Evolutionary conservation across 2,888 invertebrate genomes (phyloP).

Genomic region (Anagyrus pseudococci): DNA sequence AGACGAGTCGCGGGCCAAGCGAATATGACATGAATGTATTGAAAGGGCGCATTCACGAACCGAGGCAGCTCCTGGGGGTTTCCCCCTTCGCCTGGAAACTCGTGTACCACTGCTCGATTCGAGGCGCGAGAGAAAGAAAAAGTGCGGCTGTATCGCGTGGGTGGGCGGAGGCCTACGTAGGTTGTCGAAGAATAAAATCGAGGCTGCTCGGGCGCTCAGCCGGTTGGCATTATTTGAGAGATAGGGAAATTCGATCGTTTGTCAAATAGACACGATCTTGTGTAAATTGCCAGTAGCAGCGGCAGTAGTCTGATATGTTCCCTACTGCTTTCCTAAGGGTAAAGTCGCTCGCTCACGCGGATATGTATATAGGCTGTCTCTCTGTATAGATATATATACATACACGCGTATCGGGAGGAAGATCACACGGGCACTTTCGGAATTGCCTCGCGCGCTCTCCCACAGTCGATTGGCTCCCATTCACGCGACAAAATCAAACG

Average conservation of each 20-base stretch:
- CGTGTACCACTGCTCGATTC: no score
- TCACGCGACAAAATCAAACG: constrained; percentile 42
- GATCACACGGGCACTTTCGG: constrained; percentile 45
- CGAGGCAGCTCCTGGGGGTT: no score
- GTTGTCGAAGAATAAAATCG: constrained; percentile 29
- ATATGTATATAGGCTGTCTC: no score
- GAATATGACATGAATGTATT: constrained; percentile 59
- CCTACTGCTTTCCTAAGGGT: constrained; percentile 38
- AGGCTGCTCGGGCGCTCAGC: constrained; percentile 27
- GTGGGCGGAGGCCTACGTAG: constrained; percentile 11
- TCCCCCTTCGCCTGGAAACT: no score
- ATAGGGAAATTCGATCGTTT: constrained; percentile 58
- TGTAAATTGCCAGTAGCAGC: constrained; percentile 53
- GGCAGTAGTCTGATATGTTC: no score
- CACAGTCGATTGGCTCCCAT: constrained; percentile 42
- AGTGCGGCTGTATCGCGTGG: constrained; percentile 18
- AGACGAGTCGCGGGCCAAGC: no score
- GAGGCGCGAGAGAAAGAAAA: constrained; percentile 22
- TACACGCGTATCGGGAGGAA: neutral
- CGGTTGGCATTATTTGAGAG: constrained; percentile 36
- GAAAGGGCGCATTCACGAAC: constrained; percentile 48
- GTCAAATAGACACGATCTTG: constrained; percentile 58
- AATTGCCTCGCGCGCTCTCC: constrained; percentile 48
- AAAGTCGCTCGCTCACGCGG: no score
- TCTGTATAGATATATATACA: constrained; percentile 24